A percentile compares a stretch with the other conserved stretches of the same genome.
phyloP scores from a whole-genome alignment of 2,797 vertebrate genomes.

The Catostomus latipinnis region DNA sequence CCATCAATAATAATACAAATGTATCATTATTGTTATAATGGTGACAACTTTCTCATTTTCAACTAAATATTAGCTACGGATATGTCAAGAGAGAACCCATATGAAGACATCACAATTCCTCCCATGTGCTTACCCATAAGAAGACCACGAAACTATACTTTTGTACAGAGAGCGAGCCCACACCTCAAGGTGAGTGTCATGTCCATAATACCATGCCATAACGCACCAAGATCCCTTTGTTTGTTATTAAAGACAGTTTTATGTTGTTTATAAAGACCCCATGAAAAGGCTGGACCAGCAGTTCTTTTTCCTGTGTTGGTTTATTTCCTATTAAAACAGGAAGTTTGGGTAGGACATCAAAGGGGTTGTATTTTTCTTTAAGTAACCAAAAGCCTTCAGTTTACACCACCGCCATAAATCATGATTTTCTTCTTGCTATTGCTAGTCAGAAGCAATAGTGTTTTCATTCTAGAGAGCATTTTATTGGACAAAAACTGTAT shows the following conservation, averaged over 20 bases:
- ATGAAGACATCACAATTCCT: conserved; percentile 86
- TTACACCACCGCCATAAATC: too few species aligned
- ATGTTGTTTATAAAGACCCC: background rate
- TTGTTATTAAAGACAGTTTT: background rate
- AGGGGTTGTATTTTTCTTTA: too few species aligned
- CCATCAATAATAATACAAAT: background rate
- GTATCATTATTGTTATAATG: background rate
- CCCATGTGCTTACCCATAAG: conserved; percentile 82
- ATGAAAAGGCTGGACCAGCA: background rate
- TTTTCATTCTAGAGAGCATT: too few species aligned
- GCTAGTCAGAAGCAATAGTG: too few species aligned
- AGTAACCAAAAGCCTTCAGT: too few species aligned
- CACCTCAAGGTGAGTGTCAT: conserved; percentile 78
- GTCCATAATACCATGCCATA: too few species aligned
- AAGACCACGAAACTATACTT: conserved; percentile 79
- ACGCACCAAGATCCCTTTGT: too few species aligned
- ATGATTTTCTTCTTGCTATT: too few species aligned
- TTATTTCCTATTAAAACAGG: background rate
- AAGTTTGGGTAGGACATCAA: too few species aligned
- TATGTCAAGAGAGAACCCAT: conserved; percentile 83
- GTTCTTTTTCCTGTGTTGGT: background rate
- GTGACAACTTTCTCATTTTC: background rate
- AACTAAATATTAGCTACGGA: conserved; percentile 72
- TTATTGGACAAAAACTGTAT: too few species aligned
- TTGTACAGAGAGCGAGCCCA: conserved; percentile 69